These are phyloP conservation scores for Listronotus oregonensis DNA, from an alignment of 1,140 invertebrate species.

Conservation along the genomic window DNA sequence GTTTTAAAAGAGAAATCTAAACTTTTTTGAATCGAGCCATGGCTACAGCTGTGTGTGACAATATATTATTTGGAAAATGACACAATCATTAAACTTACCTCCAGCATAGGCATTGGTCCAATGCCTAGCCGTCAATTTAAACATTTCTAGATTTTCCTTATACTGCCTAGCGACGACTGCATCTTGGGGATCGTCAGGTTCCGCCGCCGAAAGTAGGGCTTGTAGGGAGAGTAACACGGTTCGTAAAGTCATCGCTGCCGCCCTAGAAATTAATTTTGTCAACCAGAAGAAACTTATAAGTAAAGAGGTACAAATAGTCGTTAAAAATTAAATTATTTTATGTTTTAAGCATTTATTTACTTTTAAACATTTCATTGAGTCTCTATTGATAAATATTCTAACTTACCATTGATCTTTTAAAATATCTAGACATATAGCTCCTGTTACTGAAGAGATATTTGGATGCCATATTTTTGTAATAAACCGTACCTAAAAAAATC, in stretches of 20 bases:
- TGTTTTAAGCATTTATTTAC: too few species aligned
- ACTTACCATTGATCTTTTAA: constrained; percentile 96
- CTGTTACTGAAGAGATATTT: constrained; percentile 98
- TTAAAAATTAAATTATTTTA: too few species aligned
- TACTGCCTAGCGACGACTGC: constrained; percentile 97
- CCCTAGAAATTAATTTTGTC: constrained; percentile 65
- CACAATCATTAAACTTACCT: constrained; percentile 63
- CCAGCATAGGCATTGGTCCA: constrained; percentile 96
- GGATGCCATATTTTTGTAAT: constrained; percentile 99
- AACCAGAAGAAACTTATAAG: too few species aligned
- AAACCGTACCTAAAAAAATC: constrained; percentile 76
- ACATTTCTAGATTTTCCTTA: constrained; percentile 86
- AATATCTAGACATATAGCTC: constrained; percentile 98
- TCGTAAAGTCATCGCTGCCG: constrained; percentile 96
- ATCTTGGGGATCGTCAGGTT: constrained; percentile 96
- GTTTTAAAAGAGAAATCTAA: too few species aligned
- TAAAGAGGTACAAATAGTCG: too few species aligned
- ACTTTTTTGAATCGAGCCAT: too few species aligned
- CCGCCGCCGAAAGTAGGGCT: constrained; percentile 88
- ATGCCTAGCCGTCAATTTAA: constrained; percentile 86
- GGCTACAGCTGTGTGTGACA: too few species aligned
- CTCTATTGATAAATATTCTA: constrained; percentile 5
- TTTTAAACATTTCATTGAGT: too few species aligned
- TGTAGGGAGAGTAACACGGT: constrained; percentile 94
- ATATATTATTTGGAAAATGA: too few species aligned